Evolutionary conservation across 2,797 vertebrate genomes (phyloP).

Genomic region (Pipistrellus kuhlii): DNA sequence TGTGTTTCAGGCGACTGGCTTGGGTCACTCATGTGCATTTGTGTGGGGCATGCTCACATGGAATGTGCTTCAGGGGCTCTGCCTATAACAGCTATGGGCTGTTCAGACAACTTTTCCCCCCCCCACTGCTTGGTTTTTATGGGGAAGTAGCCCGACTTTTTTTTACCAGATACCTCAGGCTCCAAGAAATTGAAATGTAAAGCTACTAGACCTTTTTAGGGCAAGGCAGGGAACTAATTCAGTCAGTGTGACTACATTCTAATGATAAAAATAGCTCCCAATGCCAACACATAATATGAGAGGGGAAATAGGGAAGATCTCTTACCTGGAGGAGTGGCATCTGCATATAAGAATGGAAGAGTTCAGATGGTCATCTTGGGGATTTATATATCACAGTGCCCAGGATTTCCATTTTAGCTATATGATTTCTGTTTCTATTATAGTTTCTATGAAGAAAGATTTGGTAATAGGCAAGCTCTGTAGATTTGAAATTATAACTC

Average conservation of each 20-base stretch:
- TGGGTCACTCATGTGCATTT: neutral
- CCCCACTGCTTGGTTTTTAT: neutral
- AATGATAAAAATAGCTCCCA: neutral
- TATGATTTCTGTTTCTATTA: neutral
- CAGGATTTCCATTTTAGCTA: neutral
- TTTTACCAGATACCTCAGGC: neutral
- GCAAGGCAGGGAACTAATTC: neutral
- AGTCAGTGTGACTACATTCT: neutral
- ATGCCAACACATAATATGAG: neutral
- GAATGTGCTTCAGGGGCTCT: neutral
- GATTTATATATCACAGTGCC: neutral
- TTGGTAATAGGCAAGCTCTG: neutral
- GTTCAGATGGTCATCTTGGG: neutral
- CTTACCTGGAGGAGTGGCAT: neutral
- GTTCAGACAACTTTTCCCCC: neutral
- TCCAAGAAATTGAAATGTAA: neutral
- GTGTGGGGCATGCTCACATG: neutral
- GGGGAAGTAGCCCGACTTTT: neutral
- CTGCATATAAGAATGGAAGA: neutral
- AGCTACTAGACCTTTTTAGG: neutral
- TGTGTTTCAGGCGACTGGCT: neutral
- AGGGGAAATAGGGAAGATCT: neutral
- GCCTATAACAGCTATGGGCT: neutral
- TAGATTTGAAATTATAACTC: slow-evolving; percentile 49
- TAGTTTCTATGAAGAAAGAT: neutral